A percentile compares a stretch with the other conserved stretches of the same genome.
phyloP scores from a whole-genome alignment of 1,140 invertebrate species.

The Triops longicaudatus region DNA sequence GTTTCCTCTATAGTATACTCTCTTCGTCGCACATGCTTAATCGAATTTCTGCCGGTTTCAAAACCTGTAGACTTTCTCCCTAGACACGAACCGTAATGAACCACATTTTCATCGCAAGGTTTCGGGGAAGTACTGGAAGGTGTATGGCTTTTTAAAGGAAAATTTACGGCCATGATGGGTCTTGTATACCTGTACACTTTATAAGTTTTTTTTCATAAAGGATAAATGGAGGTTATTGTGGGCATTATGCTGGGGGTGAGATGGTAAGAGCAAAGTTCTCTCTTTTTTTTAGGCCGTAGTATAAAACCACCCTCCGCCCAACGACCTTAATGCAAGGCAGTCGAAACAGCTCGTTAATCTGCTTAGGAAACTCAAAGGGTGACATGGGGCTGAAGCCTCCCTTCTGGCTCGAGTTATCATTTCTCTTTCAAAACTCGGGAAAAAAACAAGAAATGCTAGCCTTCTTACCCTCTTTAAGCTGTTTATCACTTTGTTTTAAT shows the following conservation, averaged over 20 bases:
- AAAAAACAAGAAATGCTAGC: neutral
- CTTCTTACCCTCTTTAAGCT: too few relatives aligned
- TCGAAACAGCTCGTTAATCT: constrained; percentile 7
- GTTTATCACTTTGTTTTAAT: too few relatives aligned
- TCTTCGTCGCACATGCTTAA: neutral
- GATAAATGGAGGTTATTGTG: too few relatives aligned
- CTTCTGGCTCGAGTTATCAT: neutral
- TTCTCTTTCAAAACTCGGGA: neutral
- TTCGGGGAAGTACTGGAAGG: neutral
- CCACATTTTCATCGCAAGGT: neutral
- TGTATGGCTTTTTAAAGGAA: neutral
- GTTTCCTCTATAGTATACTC: neutral
- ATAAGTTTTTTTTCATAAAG: too few relatives aligned
- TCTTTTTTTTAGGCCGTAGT: neutral
- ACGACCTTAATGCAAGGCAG: neutral
- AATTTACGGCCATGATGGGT: too few relatives aligned
- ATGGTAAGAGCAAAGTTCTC: neutral
- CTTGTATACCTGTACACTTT: too few relatives aligned
- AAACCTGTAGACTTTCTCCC: neutral
- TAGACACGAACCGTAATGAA: neutral
- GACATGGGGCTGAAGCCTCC: neutral
- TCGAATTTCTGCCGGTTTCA: neutral
- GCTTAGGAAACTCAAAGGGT: neutral
- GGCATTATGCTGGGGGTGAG: too few relatives aligned
- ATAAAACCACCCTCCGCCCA: neutral